These are phyloP conservation scores for Anodontia alba DNA, from an alignment of 2,888 invertebrate species.

Conservation along the genomic window DNA sequence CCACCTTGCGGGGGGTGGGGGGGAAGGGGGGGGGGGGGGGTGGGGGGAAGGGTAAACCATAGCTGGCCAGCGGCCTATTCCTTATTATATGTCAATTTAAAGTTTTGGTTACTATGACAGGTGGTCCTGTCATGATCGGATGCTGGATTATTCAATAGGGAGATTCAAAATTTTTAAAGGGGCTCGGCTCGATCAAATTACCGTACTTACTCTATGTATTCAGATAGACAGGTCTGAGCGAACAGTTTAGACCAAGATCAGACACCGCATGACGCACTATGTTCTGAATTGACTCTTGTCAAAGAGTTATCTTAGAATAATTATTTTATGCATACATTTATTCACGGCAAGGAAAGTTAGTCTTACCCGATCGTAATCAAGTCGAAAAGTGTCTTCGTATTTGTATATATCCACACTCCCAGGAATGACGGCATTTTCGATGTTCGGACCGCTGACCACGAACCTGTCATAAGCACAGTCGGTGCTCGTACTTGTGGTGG, in stretches of 20 bases:
- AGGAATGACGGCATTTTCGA: slow-evolving; percentile 44
- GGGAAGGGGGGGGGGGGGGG: no score
- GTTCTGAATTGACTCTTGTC: not conserved
- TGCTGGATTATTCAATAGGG: no score
- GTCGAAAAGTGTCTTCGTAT: slow-evolving; percentile 41
- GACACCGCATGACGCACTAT: not conserved
- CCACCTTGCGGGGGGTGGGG: no score
- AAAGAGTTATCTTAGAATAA: not conserved
- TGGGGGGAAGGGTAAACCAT: no score
- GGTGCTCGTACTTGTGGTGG: slow-evolving; percentile 71
- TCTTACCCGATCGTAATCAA: slow-evolving; percentile 51
- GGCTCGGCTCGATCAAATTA: no score
- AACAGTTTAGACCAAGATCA: not conserved
- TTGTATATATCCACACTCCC: slow-evolving; percentile 50
- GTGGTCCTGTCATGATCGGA: no score
- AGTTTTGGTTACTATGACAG: no score
- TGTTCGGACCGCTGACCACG: slow-evolving; percentile 36
- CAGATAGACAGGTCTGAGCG: not conserved
- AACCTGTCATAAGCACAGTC: slow-evolving; percentile 82
- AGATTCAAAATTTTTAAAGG: no score
- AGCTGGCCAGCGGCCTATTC: no score
- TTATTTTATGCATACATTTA: not conserved
- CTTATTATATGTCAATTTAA: no score
- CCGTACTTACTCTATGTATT: no score
- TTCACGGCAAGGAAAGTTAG: not conserved